Evolutionary conservation across 92 coral and sea anemone species (phyloP).

Genomic region (Zoanthus solanderi): DNA sequence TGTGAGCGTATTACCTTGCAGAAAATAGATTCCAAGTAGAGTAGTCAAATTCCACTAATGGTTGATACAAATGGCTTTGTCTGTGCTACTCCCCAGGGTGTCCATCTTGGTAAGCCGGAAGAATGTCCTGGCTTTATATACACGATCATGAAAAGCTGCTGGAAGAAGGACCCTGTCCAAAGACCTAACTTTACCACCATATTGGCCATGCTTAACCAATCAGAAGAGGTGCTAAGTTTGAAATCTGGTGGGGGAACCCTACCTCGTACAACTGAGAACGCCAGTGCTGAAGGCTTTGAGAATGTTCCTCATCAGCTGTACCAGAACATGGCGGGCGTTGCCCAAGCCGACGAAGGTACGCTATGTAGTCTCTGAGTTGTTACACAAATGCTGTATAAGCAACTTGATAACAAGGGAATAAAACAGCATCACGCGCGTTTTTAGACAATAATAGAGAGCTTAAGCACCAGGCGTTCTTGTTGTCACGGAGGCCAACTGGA

Average conservation of each 20-base stretch:
- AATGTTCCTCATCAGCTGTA: slow-evolving; percentile 19
- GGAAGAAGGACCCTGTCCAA: slow-evolving; percentile 81
- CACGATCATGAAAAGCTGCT: slow-evolving; percentile 86
- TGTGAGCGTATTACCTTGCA: too few species aligned
- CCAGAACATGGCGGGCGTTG: neutral
- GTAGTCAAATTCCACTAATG: too few species aligned
- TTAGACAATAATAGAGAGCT: too few species aligned
- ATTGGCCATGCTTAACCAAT: slow-evolving; percentile 74
- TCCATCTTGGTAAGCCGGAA: slow-evolving; percentile 89
- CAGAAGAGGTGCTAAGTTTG: slow-evolving; percentile 48
- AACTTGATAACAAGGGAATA: neutral
- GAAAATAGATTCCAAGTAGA: too few species aligned
- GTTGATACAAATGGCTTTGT: too few species aligned
- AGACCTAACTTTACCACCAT: slow-evolving; percentile 84
- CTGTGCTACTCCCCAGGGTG: slow-evolving; percentile 66
- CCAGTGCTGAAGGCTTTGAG: neutral
- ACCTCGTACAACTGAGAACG: slow-evolving; percentile 1
- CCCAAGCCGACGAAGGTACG: neutral
- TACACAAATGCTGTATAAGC: neutral
- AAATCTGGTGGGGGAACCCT: neutral
- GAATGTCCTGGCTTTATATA: slow-evolving; percentile 91
- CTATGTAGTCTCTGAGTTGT: neutral
- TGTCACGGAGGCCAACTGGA: too few species aligned
- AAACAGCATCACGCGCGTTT: too few species aligned
- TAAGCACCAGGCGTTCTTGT: too few species aligned